phyloP scores from a whole-genome alignment of 1,140 invertebrate species.

The Penaeus vannamei region DNA sequence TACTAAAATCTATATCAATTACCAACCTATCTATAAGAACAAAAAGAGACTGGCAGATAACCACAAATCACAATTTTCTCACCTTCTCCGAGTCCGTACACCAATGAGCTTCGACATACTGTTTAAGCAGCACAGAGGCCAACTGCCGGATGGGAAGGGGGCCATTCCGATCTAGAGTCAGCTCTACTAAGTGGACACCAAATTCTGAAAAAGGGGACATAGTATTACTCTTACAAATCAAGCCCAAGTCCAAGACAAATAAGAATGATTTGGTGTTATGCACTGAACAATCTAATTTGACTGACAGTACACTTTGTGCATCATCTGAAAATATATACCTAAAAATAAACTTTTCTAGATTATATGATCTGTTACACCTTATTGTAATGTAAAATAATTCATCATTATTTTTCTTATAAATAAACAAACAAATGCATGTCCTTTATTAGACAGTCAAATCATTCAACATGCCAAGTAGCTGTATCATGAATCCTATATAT shows the following conservation, averaged over 20 bases:
- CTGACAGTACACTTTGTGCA: too few relatives aligned
- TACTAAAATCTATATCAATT: neutral
- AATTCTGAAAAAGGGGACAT: conserved; percentile 76
- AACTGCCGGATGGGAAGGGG: conserved; percentile 80
- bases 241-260: neutral
- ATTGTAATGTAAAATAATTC: too few relatives aligned
- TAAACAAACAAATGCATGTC: too few relatives aligned
- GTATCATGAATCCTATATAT: too few relatives aligned
- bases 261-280: too few relatives aligned
- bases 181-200: conserved; percentile 82
- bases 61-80: neutral
- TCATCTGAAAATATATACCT: too few relatives aligned
- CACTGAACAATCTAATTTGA: too few relatives aligned
- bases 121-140: conserved; percentile 82
- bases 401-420: too few relatives aligned
- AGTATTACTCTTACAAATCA: neutral
- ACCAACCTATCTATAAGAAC: neutral
- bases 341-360: too few relatives aligned
- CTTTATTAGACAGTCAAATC: too few relatives aligned
- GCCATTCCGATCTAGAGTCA: conserved; percentile 81
- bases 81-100: conserved; percentile 75
- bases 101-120: conserved; percentile 86
- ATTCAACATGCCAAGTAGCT: too few relatives aligned
- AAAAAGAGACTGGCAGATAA: neutral
- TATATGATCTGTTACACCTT: too few relatives aligned